A percentile compares a stretch with the other conserved stretches of the same genome.
phyloP scores from a whole-genome alignment of 53 echinoderm and acorn worm species.

The Echinometra lucunter region DNA sequence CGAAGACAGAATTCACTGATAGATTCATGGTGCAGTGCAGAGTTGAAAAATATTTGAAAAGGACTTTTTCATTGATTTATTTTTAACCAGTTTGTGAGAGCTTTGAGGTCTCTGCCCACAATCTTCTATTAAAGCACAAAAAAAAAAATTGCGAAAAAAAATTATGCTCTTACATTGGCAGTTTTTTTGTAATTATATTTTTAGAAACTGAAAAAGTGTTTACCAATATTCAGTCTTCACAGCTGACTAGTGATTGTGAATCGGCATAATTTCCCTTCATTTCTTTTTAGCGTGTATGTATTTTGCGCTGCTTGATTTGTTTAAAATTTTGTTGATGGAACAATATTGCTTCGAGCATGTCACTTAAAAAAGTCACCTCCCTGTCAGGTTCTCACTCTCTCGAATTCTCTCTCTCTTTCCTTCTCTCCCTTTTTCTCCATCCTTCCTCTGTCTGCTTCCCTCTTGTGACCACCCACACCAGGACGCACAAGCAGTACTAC shows the following conservation, averaged over 20 bases:
- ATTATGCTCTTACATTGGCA: not conserved
- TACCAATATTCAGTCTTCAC: too few species aligned
- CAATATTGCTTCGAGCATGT: not conserved
- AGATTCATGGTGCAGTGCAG: not conserved
- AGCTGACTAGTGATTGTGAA: too few species aligned
- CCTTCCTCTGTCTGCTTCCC: slow-evolving; percentile 38
- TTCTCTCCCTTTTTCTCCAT: slow-evolving; percentile 4
- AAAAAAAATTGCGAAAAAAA: too few species aligned
- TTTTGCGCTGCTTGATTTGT: not conserved
- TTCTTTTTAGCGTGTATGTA: not conserved
- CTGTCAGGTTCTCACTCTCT: slow-evolving; percentile 41
- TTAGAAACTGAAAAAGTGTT: too few species aligned
- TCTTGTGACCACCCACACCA: slow-evolving; percentile 41
- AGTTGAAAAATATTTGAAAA: not conserved
- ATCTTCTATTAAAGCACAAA: too few species aligned
- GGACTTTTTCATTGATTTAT: not conserved
- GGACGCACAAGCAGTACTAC: slow-evolving; percentile 96
- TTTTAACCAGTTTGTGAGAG: too few species aligned
- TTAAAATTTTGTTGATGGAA: not conserved
- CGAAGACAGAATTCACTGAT: not conserved
- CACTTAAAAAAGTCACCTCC: not conserved
- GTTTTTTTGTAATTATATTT: too few species aligned
- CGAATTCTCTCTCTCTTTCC: slow-evolving; percentile 54
- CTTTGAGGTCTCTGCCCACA: too few species aligned
- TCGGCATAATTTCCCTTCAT: too few species aligned